Conservation (phyloP, 2,888 invertebrate genomes). For the Allophyes oxyacanthae region DNA sequence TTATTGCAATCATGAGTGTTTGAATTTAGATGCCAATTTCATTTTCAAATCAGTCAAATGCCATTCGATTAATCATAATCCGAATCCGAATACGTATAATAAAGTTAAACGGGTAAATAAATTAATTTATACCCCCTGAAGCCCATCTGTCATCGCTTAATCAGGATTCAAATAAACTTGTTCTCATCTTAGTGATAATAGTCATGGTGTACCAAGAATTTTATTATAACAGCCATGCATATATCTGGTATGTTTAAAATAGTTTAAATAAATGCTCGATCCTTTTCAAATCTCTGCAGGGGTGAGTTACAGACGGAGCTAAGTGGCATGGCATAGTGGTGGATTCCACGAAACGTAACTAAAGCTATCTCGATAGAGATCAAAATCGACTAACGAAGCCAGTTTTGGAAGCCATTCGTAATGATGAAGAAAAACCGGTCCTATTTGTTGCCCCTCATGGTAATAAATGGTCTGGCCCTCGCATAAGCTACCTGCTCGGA, state of each 20-base stretch:
- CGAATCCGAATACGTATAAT: neutral
- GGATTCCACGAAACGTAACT: conserved; percentile 55
- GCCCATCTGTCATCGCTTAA: conserved; percentile 9
- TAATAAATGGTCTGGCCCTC: conserved; percentile 76
- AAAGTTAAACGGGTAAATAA: neutral
- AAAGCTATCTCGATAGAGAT: conserved; percentile 64
- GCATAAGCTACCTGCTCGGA: conserved; percentile 79
- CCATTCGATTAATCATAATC: neutral
- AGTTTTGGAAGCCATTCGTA: conserved; percentile 64
- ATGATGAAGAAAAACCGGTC: conserved; percentile 77
- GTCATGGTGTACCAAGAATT: conserved; percentile 19
- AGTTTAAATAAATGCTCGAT: conserved; percentile 63
- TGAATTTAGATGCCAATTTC: conserved; percentile 1
- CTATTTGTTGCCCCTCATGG: conserved; percentile 75
- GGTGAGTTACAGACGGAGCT: conserved; percentile 74
- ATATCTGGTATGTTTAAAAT: conserved; percentile 52
- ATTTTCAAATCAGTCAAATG: conserved; percentile 4
- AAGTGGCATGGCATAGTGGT: conserved; percentile 59
- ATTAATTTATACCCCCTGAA: neutral
- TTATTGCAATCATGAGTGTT: neutral
- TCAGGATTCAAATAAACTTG: conserved; percentile 17
- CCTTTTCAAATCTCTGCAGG: conserved; percentile 82
- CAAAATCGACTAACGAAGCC: conserved; percentile 67
- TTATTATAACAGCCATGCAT: conserved; percentile 40
- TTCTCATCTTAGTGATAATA: conserved; percentile 22